Evolutionary conservation across 2,888 invertebrate genomes (phyloP).

Genomic region (Lithophane semibrunnea): DNA sequence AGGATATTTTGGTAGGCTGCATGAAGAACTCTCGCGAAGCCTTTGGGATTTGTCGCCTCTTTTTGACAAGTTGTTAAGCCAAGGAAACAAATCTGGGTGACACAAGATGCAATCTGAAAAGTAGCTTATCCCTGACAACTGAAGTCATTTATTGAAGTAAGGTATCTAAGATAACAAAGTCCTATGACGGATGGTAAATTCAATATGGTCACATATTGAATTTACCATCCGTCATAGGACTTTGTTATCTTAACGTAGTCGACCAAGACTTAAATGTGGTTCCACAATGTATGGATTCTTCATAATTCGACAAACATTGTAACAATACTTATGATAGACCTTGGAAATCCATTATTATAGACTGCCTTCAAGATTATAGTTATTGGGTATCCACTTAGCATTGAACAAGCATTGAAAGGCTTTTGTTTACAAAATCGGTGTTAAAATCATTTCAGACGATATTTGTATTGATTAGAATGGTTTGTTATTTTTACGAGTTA

Average conservation of each 20-base stretch:
- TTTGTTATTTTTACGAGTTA: not conserved
- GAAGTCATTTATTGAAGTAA: not conserved
- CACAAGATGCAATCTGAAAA: not conserved
- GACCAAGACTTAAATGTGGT: not conserved
- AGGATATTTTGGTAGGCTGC: not conserved
- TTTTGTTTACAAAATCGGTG: constrained; percentile 6
- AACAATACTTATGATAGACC: constrained; percentile 16
- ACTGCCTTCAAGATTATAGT: constrained; percentile 23
- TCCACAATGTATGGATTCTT: not conserved
- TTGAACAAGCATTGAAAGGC: constrained; percentile 22
- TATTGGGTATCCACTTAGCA: constrained; percentile 26
- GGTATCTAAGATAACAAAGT: too few species aligned
- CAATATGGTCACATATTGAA: too few species aligned
- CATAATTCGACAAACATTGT: constrained; percentile 13
- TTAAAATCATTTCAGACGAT: constrained; percentile 8
- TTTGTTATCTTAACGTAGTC: not conserved
- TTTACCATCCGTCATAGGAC: not conserved
- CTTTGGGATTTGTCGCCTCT: too few species aligned
- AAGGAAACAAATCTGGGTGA: not conserved
- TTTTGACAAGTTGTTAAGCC: too few species aligned
- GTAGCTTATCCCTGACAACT: too few species aligned
- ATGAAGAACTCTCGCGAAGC: not conserved
- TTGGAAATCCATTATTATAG: constrained; percentile 27
- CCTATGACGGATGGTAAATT: too few species aligned
- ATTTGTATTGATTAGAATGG: constrained; percentile 12